phyloP scores from a whole-genome alignment of 2,888 invertebrate species.

The Pogonocherus hispidulus region DNA sequence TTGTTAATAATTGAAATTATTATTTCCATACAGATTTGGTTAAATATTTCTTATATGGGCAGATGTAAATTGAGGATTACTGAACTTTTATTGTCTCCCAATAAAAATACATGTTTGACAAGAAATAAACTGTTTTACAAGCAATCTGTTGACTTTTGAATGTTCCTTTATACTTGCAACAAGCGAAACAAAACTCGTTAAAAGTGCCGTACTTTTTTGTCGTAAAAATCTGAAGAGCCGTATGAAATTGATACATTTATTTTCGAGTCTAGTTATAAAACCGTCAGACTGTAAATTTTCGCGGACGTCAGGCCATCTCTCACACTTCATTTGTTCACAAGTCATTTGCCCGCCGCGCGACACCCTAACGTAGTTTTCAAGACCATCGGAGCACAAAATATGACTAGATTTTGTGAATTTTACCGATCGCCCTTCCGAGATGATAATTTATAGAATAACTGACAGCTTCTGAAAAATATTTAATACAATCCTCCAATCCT shows the following conservation, averaged over 20 bases:
- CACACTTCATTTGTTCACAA: constrained; percentile 66
- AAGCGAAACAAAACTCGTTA: constrained; percentile 56
- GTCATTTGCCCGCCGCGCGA: constrained; percentile 58
- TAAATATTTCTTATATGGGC: too few relatives aligned
- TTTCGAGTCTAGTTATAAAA: constrained; percentile 61
- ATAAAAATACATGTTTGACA: constrained; percentile 22
- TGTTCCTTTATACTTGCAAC: constrained; percentile 46
- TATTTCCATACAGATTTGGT: too few relatives aligned
- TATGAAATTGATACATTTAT: constrained; percentile 64
- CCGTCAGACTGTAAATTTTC: constrained; percentile 63
- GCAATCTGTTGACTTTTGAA: constrained; percentile 44
- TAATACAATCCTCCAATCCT: too few relatives aligned
- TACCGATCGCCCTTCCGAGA: constrained; percentile 50
- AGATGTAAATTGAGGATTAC: constrained; percentile 15
- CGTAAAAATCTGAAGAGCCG: constrained; percentile 41
- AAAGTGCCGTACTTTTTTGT: constrained; percentile 51
- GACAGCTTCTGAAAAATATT: too few relatives aligned
- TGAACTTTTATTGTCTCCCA: constrained; percentile 10
- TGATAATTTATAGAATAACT: constrained; percentile 53
- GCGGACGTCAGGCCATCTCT: constrained; percentile 64
- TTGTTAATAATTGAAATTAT: too few relatives aligned
- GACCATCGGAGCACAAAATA: constrained; percentile 67
- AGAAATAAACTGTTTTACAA: constrained; percentile 36
- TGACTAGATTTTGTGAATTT: constrained; percentile 63
- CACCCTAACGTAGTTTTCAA: constrained; percentile 65